These are phyloP conservation scores for Hippocampus guttulatus DNA, from an alignment of 2,113 vertebrate species.

Conservation along the genomic window DNA sequence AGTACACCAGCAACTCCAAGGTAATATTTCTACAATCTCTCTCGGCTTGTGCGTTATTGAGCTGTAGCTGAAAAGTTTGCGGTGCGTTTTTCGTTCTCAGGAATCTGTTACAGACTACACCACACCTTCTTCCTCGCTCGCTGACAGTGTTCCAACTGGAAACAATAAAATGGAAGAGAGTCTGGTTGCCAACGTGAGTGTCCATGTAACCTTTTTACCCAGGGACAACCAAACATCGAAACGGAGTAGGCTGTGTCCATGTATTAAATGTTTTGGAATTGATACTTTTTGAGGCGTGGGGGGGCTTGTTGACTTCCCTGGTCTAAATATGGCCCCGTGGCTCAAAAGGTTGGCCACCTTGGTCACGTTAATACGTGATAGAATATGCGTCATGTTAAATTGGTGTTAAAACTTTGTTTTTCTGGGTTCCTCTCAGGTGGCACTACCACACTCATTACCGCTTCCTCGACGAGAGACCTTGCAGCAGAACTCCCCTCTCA, in stretches of 20 bases:
- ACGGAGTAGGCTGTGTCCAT: too few relatives aligned
- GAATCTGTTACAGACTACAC: conserved; percentile 98
- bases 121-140: conserved; percentile 87
- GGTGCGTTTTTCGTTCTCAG: conserved; percentile 59
- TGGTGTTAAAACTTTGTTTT: background rate
- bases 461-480: conserved; percentile 90
- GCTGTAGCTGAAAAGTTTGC: background rate
- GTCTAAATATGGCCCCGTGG: too few relatives aligned
- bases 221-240: background rate
- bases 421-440: conserved; percentile 75
- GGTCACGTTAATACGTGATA: too few relatives aligned
- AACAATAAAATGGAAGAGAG: conserved; percentile 92
- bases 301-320: too few relatives aligned
- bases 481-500: conserved; percentile 92
- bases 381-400: background rate
- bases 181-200: conserved; percentile 91
- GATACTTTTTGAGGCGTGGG: too few relatives aligned
- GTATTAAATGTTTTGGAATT: too few relatives aligned
- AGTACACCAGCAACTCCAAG: conserved; percentile 85
- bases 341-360: too few relatives aligned
- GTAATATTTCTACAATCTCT: conserved; percentile 27
- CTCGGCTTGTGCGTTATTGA: background rate
- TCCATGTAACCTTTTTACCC: conserved; percentile 23
- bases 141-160: conserved; percentile 86
- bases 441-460: conserved; percentile 89